Evolutionary conservation across 2,888 invertebrate species (phyloP).

Genomic region (Crocallis elinguaria): DNA sequence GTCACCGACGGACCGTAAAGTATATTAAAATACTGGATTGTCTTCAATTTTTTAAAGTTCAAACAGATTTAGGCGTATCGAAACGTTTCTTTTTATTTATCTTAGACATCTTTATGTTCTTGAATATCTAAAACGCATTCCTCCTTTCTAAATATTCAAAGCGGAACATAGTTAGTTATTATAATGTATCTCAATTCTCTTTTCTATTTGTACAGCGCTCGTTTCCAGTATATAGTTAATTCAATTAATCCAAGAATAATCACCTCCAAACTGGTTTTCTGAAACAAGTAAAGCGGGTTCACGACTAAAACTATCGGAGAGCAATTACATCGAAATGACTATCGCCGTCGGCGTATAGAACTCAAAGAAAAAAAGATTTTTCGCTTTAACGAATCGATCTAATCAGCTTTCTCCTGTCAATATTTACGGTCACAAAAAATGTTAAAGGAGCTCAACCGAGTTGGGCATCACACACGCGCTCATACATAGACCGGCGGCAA

Average conservation of each 20-base stretch:
- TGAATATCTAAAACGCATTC: not conserved
- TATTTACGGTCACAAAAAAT: slow-evolving; percentile 57
- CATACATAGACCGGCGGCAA: slow-evolving; percentile 19
- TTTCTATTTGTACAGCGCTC: slow-evolving; percentile 11
- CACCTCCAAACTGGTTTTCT: slow-evolving; percentile 24
- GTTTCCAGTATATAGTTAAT: slow-evolving; percentile 24
- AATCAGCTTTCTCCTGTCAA: slow-evolving; percentile 71
- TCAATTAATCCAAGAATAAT: slow-evolving; percentile 28
- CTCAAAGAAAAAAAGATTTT: slow-evolving; percentile 33
- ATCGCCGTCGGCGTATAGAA: slow-evolving; percentile 19
- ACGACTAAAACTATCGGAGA: slow-evolving; percentile 24
- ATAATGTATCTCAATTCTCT: slow-evolving; percentile 2
- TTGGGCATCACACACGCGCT: slow-evolving; percentile 29
- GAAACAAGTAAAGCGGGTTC: slow-evolving; percentile 23
- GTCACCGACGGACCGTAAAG: too few relatives aligned
- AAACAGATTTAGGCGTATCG: not conserved
- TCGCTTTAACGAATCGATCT: slow-evolving; percentile 43
- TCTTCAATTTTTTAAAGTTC: not conserved
- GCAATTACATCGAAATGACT: slow-evolving; percentile 26
- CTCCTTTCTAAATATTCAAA: not conserved
- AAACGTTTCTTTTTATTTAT: not conserved
- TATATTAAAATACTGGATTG: not conserved
- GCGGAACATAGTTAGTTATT: not conserved
- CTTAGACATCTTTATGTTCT: not conserved
- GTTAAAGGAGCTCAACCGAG: slow-evolving; percentile 48